Base-by-base conservation (phyloP, 2,888 invertebrate genomes). In the Drosophila emarginata region DNA sequence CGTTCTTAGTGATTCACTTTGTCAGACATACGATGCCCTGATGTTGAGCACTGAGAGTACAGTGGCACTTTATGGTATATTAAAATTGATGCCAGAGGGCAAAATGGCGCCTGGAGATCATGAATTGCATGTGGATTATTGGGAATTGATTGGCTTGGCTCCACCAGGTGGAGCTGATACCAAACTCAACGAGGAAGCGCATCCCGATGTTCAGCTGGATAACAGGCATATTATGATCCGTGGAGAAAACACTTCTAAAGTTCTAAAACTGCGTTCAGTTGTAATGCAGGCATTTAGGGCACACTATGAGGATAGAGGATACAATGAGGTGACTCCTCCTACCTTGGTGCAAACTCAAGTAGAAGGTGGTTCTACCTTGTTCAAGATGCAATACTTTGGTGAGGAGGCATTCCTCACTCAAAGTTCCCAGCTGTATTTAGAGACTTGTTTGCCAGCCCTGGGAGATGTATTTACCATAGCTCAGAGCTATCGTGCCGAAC, bases 401-500 rank as follows among this genome's bases (percentile, higher is more conserved):
- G 95, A 96, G 86, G 94, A 96, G 86, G 99, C 99, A 0, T 99
- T 95, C 92, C 93, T 99, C 71, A 99, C 99, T 0, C 99, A 99
- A 92, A 99, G 98, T 88, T 99, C 99, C 0, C 99, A 99, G 92
- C 93, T 99, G 50, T 99, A 99, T 92, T 93, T 99, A 88, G 99
- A 99, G 93, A 99, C 99, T 0, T 97, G 97, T 89, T 91, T 99
- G 80, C 96, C 98, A n/a, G 95, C 98, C 0, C 93, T 99, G 90
- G 99, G 99, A 0, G 99, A 99, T 93, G 99, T 99, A 32, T 99
- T 96, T 92, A 98, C 98, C 91, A 96, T 99, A 81, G 97, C 99
- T 7, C 98, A 99, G 93, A 99, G 99, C 64, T 99, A 99, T 93
- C 94, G 99, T 80, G 99, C 99, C 0, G 99, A 99, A 90, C 97